A percentile compares a stretch with the other conserved stretches of the same genome.
These are phyloP conservation scores for Apaloderma vittatum DNA, from an alignment of 2,113 vertebrate genomes.

Conservation along the genomic window DNA sequence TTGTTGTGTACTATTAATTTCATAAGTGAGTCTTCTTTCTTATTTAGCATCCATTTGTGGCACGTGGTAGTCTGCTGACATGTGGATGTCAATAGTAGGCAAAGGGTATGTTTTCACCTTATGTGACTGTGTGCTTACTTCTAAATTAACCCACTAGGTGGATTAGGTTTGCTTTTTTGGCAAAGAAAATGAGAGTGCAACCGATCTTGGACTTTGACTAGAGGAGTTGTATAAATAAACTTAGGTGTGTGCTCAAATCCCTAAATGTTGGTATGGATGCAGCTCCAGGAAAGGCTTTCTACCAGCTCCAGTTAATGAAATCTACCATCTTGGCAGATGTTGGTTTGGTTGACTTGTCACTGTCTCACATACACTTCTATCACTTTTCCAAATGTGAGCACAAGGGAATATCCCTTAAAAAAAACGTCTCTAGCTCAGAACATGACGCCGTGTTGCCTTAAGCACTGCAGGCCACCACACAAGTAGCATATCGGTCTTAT, in stretches of 20 bases:
- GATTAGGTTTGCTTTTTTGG: background rate
- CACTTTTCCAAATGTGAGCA: background rate
- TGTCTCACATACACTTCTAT: background rate
- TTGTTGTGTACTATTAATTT: background rate
- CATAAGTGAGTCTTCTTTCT: background rate
- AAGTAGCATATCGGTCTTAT: fast-evolving
- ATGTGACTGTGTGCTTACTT: background rate
- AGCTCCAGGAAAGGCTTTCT: background rate
- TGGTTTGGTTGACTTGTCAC: background rate
- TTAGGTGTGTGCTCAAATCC: background rate
- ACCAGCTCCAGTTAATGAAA: background rate
- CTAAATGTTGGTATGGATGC: background rate
- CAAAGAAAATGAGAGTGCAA: background rate
- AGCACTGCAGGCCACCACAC: background rate
- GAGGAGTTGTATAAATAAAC: too few relatives aligned
- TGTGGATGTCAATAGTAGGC: background rate
- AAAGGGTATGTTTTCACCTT: background rate
- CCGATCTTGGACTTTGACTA: background rate
- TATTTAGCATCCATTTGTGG: background rate
- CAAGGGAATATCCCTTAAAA: background rate
- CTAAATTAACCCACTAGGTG: background rate
- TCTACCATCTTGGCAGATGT: background rate
- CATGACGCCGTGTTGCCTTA: background rate
- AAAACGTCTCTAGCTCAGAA: background rate
- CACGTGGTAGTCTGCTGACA: background rate